Evolutionary conservation across 2,113 vertebrate species (phyloP).

Genomic region (Poeciliopsis prolifica): DNA sequence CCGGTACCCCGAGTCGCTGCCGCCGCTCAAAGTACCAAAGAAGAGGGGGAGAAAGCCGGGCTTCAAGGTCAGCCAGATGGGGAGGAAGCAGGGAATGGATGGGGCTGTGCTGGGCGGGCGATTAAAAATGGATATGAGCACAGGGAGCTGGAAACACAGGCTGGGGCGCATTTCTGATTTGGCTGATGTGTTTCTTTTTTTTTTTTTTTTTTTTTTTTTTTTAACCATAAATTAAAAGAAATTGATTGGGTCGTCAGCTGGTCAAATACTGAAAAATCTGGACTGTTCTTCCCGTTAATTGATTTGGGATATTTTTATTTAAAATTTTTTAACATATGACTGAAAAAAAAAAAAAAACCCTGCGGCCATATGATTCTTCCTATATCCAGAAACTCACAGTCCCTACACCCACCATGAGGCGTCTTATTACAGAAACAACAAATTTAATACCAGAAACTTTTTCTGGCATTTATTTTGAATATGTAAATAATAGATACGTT

Average conservation of each 20-base stretch:
- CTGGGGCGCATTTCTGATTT: not conserved
- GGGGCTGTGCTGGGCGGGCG: conserved; percentile 25
- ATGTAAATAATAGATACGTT: too few relatives aligned
- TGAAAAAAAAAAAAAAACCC: not conserved
- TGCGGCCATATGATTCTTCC: not conserved
- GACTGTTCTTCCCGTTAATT: not conserved
- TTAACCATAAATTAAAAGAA: not conserved
- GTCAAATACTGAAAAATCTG: not conserved
- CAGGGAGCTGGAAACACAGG: conserved; percentile 34
- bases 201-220: conserved; percentile 36
- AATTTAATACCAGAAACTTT: not conserved
- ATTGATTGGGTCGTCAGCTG: not conserved
- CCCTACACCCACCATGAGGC: not conserved
- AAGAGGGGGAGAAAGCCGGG: conserved; percentile 94
- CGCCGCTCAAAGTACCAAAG: conserved; percentile 89
- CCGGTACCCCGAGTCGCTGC: conserved; percentile 83
- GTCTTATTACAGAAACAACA: not conserved
- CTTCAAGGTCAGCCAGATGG: conserved; percentile 85
- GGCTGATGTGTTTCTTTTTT: conserved; percentile 7
- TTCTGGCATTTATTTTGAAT: too few relatives aligned
- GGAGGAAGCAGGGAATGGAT: conserved; percentile 6
- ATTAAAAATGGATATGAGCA: conserved; percentile 73
- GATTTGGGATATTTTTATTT: not conserved
- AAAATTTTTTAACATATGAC: not conserved
- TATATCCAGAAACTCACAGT: not conserved